phyloP scores from a whole-genome alignment of 2,797 vertebrate genomes.

The Clarias fuscus region DNA sequence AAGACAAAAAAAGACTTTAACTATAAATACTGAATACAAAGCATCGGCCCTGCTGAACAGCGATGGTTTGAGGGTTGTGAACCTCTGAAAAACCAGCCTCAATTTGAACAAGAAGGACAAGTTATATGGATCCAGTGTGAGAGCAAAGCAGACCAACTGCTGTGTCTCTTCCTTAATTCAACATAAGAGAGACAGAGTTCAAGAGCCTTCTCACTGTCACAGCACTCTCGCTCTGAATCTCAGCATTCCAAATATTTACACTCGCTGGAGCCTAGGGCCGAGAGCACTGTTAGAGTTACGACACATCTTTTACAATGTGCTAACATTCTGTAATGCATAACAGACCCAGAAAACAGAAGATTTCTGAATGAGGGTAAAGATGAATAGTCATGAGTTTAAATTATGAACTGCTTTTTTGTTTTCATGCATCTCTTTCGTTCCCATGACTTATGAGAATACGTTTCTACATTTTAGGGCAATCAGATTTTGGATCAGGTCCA shows the following conservation, averaged over 20 bases:
- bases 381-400: conserved; percentile 28
- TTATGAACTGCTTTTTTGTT: conserved; percentile 14
- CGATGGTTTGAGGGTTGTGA: conserved; percentile 31
- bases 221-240: conserved; percentile 55
- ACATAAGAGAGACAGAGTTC: conserved; percentile 57
- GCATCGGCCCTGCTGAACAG: conserved; percentile 51
- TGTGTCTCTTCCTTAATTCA: conserved; percentile 48
- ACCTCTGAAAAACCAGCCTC: conserved; percentile 48
- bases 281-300: conserved; percentile 60
- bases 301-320: conserved; percentile 64
- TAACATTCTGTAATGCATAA: conserved; percentile 53
- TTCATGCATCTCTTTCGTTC: conserved; percentile 4
- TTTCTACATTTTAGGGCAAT: conserved; percentile 11
- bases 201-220: conserved; percentile 64
- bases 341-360: conserved; percentile 44
- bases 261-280: conserved; percentile 61
- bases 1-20: conserved; percentile 56
- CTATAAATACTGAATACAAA: conserved; percentile 61
- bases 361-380: conserved; percentile 36
- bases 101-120: neutral
- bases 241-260: conserved; percentile 75
- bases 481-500: conserved; percentile 24
- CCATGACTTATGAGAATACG: conserved; percentile 8
- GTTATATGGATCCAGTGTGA: conserved; percentile 20
- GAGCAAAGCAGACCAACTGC: conserved; percentile 39